phyloP scores from a whole-genome alignment of 1,140 invertebrate genomes.

The Drosophila orosa region DNA sequence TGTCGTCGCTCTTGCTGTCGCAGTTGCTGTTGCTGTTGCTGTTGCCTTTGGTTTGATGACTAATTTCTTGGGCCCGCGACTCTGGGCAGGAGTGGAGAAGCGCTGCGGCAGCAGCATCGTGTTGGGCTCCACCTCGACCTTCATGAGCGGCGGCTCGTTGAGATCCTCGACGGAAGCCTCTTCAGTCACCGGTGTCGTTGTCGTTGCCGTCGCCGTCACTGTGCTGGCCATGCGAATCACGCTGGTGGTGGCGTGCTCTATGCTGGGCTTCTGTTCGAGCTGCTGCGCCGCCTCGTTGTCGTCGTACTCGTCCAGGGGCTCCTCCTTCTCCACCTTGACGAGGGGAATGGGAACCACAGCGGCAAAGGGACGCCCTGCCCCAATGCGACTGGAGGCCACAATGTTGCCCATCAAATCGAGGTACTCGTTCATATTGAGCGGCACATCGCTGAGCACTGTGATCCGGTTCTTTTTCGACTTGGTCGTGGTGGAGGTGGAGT shows the following conservation, averaged over 20 bases:
- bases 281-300: conserved; percentile 22
- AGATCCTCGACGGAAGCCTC: conserved; percentile 56
- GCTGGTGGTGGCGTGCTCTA: conserved; percentile 71
- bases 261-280: conserved; percentile 55
- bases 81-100: conserved; percentile 52
- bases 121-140: conserved; percentile 66
- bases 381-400: conserved; percentile 77
- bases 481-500: conserved; percentile 27
- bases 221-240: conserved; percentile 82
- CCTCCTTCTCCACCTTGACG: conserved; percentile 80
- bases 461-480: conserved; percentile 78
- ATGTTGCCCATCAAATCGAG: conserved; percentile 81
- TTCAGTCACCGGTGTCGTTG: conserved; percentile 12
- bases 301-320: conserved; percentile 74
- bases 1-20: conserved; percentile 21
- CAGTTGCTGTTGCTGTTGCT: conserved; percentile 29
- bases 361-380: conserved; percentile 59
- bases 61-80: conserved; percentile 80
- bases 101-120: conserved; percentile 54
- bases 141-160: conserved; percentile 62
- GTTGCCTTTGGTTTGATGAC: conserved; percentile 81
- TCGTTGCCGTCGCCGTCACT: background rate
- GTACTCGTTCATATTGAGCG: conserved; percentile 82
- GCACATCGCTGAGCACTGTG: conserved; percentile 80
- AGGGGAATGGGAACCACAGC: conserved; percentile 70